Base-by-base conservation (phyloP, 2,888 invertebrate species). In the Leptinotarsa peninsularis region DNA sequence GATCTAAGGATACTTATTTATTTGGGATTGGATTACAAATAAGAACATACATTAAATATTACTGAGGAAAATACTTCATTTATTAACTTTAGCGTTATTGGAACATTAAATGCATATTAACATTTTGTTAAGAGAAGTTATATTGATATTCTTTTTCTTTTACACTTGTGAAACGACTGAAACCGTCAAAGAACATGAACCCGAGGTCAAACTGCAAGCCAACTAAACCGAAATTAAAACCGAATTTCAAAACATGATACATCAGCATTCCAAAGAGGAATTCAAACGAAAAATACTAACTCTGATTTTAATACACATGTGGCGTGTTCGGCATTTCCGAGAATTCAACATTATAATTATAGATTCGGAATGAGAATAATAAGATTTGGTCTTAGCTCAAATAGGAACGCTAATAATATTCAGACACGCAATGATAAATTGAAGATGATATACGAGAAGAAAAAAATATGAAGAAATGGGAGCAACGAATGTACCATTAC, bases 351-450 rank as follows among this genome's bases (percentile, higher is more conserved):
- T 76, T 76, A 77, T 81, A 81, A 81, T 81, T 81, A 81, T 79
- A 80, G 79, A 81, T 81, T 79, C 74, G 72, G 76, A 79, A 77
- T 79, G 74, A 76, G 79, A 78, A 81, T 76, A 79, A 81, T 78
- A 76, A 81, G 81, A 81, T 79, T 80, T 76, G 75, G 77, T 75
- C 78, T 78, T 76, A 78, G 77, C 76, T 80, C 78, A 78, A 80
- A 80, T 77, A 80, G 78, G 69, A 74, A 67, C 78, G 72, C 76
- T 80, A 81, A 81, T 81, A 79, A 78, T 81, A 79, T 79, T 78
- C 74, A 77, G 81, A 78, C 81, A 81, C 79, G 81, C 81, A 78
- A 80, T 78, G 80, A 80, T 78, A 71, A 78, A 79, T 78, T 78
- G 74, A 73, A 72, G 76, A 43, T 43, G 43, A 75, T 75, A 77